Percentiles rank a stretch among this genome's conserved stretches.
Evolutionary conservation across 2,888 invertebrate genomes (phyloP).

Genomic region (Diaprepes abbreviatus): DNA sequence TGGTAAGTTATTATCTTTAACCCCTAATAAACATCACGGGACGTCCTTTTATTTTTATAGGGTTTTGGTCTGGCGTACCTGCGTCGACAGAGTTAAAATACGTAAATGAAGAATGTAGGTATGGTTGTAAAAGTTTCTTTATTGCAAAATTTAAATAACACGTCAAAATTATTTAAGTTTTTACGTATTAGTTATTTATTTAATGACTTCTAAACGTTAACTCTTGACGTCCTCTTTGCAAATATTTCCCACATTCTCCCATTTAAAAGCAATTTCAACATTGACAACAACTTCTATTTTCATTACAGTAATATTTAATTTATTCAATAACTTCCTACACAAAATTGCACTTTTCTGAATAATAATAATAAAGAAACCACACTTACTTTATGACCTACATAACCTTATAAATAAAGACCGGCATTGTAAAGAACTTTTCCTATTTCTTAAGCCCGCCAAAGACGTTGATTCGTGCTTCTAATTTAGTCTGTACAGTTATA

Average conservation of each 20-base stretch:
- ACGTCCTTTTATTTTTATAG: neutral
- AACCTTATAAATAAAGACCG: constrained; percentile 12
- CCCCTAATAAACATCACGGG: neutral
- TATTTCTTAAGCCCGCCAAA: too few species aligned
- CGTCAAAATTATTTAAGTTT: too few species aligned
- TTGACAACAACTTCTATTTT: neutral
- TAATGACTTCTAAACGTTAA: too few species aligned
- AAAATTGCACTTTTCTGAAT: constrained; percentile 31
- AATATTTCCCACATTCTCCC: neutral
- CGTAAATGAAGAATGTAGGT: too few species aligned
- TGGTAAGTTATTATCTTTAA: neutral
- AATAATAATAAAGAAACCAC: constrained; percentile 24
- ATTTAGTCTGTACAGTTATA: too few species aligned
- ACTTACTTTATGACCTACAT: constrained; percentile 39
- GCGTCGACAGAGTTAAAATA: too few species aligned
- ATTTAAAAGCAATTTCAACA: neutral
- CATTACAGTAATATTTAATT: constrained; percentile 7
- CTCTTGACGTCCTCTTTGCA: too few species aligned
- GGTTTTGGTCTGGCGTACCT: neutral
- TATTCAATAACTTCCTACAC: constrained; percentile 23
- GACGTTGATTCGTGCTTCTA: too few species aligned
- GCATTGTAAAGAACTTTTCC: too few species aligned
- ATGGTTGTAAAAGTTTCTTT: too few species aligned
- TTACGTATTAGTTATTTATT: too few species aligned
- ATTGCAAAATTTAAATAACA: too few species aligned